A percentile compares a stretch with the other conserved stretches of the same genome.
Evolutionary conservation across 1,140 invertebrate genomes (phyloP).

Genomic region (Radopholus similis): DNA sequence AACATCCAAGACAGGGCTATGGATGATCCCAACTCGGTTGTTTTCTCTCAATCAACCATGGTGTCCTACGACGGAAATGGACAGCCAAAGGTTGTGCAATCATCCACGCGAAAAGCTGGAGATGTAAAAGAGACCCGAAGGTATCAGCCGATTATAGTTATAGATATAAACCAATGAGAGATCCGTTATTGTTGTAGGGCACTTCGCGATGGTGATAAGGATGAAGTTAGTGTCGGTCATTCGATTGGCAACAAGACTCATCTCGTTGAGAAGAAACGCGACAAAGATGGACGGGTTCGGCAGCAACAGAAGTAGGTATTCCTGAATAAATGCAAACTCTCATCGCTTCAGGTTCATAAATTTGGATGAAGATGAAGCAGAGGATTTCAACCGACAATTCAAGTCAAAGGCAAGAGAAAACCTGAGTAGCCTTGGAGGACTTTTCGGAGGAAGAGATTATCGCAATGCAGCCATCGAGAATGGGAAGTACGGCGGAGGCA

Average conservation of each 20-base stretch:
- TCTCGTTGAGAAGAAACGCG: slow-evolving; percentile 56
- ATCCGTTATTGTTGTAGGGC: slow-evolving; percentile 30
- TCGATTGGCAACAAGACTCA: slow-evolving; percentile 50
- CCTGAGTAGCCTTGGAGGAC: neutral
- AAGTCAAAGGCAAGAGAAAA: slow-evolving; percentile 41
- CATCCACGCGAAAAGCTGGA: slow-evolving; percentile 50
- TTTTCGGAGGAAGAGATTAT: slow-evolving; percentile 20
- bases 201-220: slow-evolving; percentile 38
- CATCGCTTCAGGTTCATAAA: slow-evolving; percentile 18
- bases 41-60: slow-evolving; percentile 53
- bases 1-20: slow-evolving; percentile 32
- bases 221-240: slow-evolving; percentile 50
- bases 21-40: slow-evolving; percentile 49
- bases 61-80: slow-evolving; percentile 49
- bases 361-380: slow-evolving; percentile 49
- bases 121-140: slow-evolving; percentile 54
- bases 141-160: neutral
- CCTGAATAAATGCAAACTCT: slow-evolving; percentile 40
- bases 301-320: slow-evolving; percentile 53
- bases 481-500: slow-evolving; percentile 1
- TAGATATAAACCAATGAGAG: neutral
- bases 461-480: slow-evolving; percentile 24
- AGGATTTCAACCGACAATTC: slow-evolving; percentile 51
- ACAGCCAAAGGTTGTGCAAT: slow-evolving; percentile 42
- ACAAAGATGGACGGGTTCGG: slow-evolving; percentile 49